Conservation (phyloP, 2,113 vertebrate genomes). For the Eclectus roratus region DNA sequence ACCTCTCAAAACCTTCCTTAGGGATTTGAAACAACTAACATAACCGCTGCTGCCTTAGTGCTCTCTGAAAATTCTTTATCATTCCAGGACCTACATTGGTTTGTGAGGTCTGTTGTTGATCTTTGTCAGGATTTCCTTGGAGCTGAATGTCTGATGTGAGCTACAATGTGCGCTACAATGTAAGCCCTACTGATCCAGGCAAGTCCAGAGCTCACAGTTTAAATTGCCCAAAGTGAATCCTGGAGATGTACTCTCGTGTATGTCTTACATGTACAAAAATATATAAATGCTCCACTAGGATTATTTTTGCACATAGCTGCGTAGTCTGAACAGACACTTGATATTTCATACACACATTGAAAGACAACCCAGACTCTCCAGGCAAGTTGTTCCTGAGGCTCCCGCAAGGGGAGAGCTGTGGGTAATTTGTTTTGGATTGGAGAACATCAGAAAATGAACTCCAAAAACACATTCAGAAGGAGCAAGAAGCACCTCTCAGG, state of each 20-base stretch:
- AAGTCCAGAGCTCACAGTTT: background rate
- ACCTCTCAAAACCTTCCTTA: background rate
- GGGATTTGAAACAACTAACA: background rate
- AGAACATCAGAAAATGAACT: background rate
- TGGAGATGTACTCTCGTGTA: fast-evolving
- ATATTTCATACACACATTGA: background rate
- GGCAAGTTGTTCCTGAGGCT: background rate
- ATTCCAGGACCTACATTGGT: background rate
- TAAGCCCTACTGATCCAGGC: background rate
- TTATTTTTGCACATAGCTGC: background rate
- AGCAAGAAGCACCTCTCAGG: background rate
- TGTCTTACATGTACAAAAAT: background rate
- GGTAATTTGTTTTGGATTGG: background rate
- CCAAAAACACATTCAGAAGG: background rate
- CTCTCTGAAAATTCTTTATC: background rate
- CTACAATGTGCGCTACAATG: background rate
- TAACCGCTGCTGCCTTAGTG: background rate
- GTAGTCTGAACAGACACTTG: background rate
- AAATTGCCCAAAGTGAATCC: background rate
- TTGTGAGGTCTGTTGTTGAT: background rate
- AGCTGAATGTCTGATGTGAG: background rate
- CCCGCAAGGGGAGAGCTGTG: background rate
- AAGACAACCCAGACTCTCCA: background rate
- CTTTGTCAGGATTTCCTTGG: background rate
- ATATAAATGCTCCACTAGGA: background rate